Percentiles rank a stretch among this genome's conserved stretches.
These are phyloP conservation scores for Lepeophtheirus nordmannii DNA, from an alignment of 2,888 invertebrate species.

Conservation along the genomic window DNA sequence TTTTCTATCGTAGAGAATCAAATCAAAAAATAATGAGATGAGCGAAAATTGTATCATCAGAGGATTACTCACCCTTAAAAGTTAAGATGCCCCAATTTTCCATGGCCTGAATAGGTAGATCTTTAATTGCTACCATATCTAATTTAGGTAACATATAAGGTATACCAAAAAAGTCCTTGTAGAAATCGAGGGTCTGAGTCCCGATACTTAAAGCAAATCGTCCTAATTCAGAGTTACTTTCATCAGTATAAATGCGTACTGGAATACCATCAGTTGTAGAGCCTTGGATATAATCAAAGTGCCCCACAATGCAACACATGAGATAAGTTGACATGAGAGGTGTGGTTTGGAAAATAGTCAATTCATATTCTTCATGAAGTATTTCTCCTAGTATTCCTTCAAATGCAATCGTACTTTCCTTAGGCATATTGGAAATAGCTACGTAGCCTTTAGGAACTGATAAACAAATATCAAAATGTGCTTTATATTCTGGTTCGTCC, in stretches of 20 bases:
- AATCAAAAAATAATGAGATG: not conserved
- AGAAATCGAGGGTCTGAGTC: slow-evolving; percentile 78
- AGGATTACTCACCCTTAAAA: slow-evolving; percentile 15
- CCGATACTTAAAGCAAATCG: slow-evolving; percentile 79
- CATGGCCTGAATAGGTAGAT: slow-evolving; percentile 88
- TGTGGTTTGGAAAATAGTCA: slow-evolving; percentile 51
- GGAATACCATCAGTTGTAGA: slow-evolving; percentile 63
- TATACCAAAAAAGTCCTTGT: slow-evolving; percentile 84
- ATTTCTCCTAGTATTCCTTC: slow-evolving; percentile 30
- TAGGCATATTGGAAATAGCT: slow-evolving; percentile 15
- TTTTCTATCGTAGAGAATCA: slow-evolving; percentile 66
- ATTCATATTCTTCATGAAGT: slow-evolving; percentile 37
- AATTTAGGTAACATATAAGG: slow-evolving; percentile 90
- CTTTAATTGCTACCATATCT: slow-evolving; percentile 87
- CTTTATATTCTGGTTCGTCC: slow-evolving; percentile 6
- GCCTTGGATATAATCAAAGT: slow-evolving; percentile 81
- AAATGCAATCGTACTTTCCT: slow-evolving; percentile 32
- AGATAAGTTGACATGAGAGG: slow-evolving; percentile 92
- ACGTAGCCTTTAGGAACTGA: too few relatives aligned
- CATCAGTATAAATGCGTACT: slow-evolving; percentile 68
- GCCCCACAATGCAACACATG: slow-evolving; percentile 82
- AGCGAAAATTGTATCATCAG: not conserved
- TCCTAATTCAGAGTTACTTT: slow-evolving; percentile 80
- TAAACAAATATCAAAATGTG: slow-evolving; percentile 6
- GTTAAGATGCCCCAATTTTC: slow-evolving; percentile 84